Base-by-base conservation (phyloP, 1,140 invertebrate species). In the Campoletis sonorensis region DNA sequence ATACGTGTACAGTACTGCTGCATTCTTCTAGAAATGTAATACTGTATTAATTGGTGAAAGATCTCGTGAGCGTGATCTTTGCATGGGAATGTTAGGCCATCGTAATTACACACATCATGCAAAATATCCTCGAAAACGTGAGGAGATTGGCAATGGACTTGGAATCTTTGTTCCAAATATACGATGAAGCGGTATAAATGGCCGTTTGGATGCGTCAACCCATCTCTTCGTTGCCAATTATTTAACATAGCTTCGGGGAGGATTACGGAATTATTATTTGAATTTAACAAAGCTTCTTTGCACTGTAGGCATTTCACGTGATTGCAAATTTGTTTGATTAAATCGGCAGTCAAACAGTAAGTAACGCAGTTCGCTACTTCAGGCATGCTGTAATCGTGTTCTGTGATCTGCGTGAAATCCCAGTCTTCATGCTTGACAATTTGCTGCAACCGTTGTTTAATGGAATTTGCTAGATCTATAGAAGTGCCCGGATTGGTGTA, bases 351-450 rank as follows among this genome's bases (percentile, higher is more conserved):
- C 30, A 81, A 73, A 64, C 68, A 81, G 23, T 81, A 81, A 1
- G 26, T 33, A 40, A 81, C 33, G 54, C 79, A 81, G 33, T 58
- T 30, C 1, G 27, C 26, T 30, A 73, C 51, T 15, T 73, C 49
- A 4, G 79, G 79, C 79, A 73, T 33, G 54, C 21, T 27, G 58
- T 81, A 81, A 40, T 76, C 70, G 37, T 75, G 79, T 16, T 81
- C 79, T n/a, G 40, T 33, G 51, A 58, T 72, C 21, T 76, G 27
- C 30, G 11, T 27, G 21, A 73, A 73, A 75, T 75, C 45, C 71
- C 68, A 61, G 21, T 73, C 70, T 54, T 81, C 70, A 16, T 81
- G 68, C 30, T 61, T 37, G 37, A 78, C 26, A 64, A 21, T 16
- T 79, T 79, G 11, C 21, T 78, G 49, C 33, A 76, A 49, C 45